Conservation (phyloP, 2,797 vertebrate genomes). For the Oreortyx pictus region DNA sequence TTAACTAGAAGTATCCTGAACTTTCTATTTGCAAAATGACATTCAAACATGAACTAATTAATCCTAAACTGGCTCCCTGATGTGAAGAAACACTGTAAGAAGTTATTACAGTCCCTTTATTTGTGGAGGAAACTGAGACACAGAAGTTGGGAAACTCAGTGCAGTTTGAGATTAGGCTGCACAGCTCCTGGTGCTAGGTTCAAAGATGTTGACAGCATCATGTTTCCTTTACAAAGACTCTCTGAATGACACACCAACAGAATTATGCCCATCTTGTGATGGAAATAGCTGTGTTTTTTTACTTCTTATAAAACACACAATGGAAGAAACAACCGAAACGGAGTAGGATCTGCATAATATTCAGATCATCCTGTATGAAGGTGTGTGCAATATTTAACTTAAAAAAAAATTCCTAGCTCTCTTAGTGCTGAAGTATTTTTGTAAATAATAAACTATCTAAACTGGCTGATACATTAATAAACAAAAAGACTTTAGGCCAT, state of each 20-base stretch:
- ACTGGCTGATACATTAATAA: slow-evolving; percentile 10
- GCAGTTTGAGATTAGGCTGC: background rate
- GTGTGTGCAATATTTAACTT: background rate
- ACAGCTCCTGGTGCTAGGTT: background rate
- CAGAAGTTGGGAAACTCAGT: background rate
- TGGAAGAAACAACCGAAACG: background rate
- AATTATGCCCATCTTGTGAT: background rate
- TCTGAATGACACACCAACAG: background rate
- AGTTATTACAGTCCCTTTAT: background rate
- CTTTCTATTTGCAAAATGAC: slow-evolving; percentile 20
- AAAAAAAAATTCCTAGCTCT: background rate
- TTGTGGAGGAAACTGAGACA: background rate
- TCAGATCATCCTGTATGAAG: background rate
- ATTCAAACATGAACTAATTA: slow-evolving; percentile 30
- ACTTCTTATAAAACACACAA: background rate
- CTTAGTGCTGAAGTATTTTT: background rate
- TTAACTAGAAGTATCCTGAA: slow-evolving; percentile 36
- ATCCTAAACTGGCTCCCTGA: background rate
- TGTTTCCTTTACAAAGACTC: background rate
- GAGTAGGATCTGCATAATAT: background rate
- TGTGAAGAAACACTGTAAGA: background rate
- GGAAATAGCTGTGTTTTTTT: background rate
- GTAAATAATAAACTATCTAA: slow-evolving; percentile 29
- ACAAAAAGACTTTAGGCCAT: slow-evolving; percentile 34
- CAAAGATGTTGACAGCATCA: background rate